Evolutionary conservation across 2,797 vertebrate species (phyloP), one percentile per base, ranked within the genome.

Genomic region (Lycodopsis pacificus): DNA sequence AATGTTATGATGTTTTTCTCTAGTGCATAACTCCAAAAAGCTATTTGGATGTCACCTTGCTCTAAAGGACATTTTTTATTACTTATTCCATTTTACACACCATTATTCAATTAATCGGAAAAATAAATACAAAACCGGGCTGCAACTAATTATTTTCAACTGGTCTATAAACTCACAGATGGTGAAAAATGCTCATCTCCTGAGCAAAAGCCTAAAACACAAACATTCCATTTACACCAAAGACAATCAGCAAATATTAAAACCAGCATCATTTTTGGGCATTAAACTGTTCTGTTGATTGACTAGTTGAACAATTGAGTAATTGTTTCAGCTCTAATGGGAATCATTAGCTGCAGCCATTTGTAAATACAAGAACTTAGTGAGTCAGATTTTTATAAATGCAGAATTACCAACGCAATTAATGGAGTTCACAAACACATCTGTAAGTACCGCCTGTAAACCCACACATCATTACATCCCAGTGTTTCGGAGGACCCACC

Each of bases 401-500:
- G 0, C 5, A 38, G 13, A 46, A 32, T 17, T 30, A 59, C 20
- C 13, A 49, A 49, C 12, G 2, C 6, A 25, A 3, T 25, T 42
- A 40, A 46, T 19, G 42, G 11, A 40, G 38, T 4, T 22, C 8
- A 30, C n/a, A 3, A 34, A 62, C 13, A 49, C 3, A 48, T 62
- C 27, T 36, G 46, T 27, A 59, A 48, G 54, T 25, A 42, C 4
- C 34, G 0, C 25, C 11, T 27, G 3, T 62, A 57, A 20, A 63
- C 30, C n/a, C 34, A 30, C 0, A 54, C 4, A 48, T 56, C 1
- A 14, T 32, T 27, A 14, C 25, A 56, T 36, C 14, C 20, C 5
- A 5, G 20, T 36, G 9, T 68, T 27, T 49, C 2, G 27, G 11
- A 59, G 17, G 34, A 22, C 91, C 40, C 69, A 93, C 93, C 92